Percentiles rank a stretch among this genome's conserved stretches.
These are phyloP conservation scores for Aspidapion aeneum DNA, from an alignment of 2,888 invertebrate genomes.

Conservation along the genomic window DNA sequence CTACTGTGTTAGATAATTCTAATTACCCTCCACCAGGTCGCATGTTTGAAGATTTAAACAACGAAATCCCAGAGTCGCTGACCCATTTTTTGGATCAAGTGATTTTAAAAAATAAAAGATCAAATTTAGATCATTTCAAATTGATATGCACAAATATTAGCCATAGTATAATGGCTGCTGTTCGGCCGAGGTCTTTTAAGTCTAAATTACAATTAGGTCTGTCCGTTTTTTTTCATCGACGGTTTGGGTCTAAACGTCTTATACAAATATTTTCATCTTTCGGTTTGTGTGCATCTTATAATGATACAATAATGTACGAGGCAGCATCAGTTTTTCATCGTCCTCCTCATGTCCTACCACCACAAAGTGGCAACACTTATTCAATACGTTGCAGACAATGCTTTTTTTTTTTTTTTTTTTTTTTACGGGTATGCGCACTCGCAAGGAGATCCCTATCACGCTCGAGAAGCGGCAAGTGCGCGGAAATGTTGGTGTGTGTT, in stretches of 20 bases:
- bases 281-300: slow-evolving; percentile 30
- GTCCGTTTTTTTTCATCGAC: slow-evolving; percentile 27
- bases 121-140: slow-evolving; percentile 31
- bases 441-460: no score
- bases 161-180: slow-evolving; percentile 30
- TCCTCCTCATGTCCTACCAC: slow-evolving; percentile 27
- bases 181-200: slow-evolving; percentile 31
- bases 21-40: slow-evolving; percentile 33
- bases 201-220: slow-evolving; percentile 46
- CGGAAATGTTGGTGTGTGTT: no score
- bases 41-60: slow-evolving; percentile 36
- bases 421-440: no score
- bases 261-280: slow-evolving; percentile 28
- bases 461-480: no score
- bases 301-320: slow-evolving; percentile 30
- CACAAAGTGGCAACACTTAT: slow-evolving; percentile 26
- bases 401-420: no score
- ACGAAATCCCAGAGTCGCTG: slow-evolving; percentile 34
- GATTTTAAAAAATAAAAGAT: slow-evolving; percentile 35
- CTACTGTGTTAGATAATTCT: slow-evolving; percentile 12
- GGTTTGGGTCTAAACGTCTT: slow-evolving; percentile 29
- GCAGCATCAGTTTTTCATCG: slow-evolving; percentile 29
- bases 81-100: slow-evolving; percentile 32
- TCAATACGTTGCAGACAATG: slow-evolving; percentile 33
- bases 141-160: slow-evolving; percentile 26